Base-by-base conservation (phyloP, 1,140 invertebrate species). In the Tetragonula clypearis region DNA sequence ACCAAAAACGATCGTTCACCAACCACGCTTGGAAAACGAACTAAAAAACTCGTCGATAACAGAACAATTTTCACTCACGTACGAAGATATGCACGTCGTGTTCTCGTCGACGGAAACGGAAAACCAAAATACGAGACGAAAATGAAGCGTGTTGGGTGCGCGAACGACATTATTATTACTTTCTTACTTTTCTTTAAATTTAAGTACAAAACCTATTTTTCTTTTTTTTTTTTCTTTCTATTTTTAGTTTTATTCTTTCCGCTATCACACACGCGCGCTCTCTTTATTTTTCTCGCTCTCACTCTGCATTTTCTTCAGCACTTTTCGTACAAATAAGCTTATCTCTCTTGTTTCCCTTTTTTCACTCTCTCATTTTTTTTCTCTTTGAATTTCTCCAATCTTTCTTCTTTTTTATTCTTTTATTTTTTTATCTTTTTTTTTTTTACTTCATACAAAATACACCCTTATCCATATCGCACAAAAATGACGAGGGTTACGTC, bases 181-280 rank as follows among this genome's bases (percentile, higher is more conserved):
- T 35, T 4, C 17, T 53, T 17, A 17, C 41, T 41, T 23, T 26
- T 1, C 41, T 74, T 58, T 75, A 81, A 75, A 81, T 69, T 85
- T 85, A 85, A 81, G 78, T 85, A 85, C 84, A 85, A 85, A 84
- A 58, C 76, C 75, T 74, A 81, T 58, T 60, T n/a, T 30, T 30
- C 30, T 30, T 30, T 30, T 30, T 30, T 30, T 30, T 66, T 23
- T 66, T 26, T 66, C n/a, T 49, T 0, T 26, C 30, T 41, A 26
- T 49, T 71, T 35, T 78, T 60, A 35, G 11, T 35, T 30, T 19
- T 6, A 49, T 49, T 65, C 15, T 21, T 53, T 65, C 49, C 26
- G 35, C 76, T 75, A 74, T 66, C 23, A 53, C 71, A 60, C 66
- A 53, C 82, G 62, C 62, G 2, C 76, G 56, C 21, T 19, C 58